Percentiles rank a stretch among this genome's conserved stretches.
These are phyloP conservation scores for Oophaga pumilio DNA, from an alignment of 2,113 vertebrate species.

Conservation along the genomic window DNA sequence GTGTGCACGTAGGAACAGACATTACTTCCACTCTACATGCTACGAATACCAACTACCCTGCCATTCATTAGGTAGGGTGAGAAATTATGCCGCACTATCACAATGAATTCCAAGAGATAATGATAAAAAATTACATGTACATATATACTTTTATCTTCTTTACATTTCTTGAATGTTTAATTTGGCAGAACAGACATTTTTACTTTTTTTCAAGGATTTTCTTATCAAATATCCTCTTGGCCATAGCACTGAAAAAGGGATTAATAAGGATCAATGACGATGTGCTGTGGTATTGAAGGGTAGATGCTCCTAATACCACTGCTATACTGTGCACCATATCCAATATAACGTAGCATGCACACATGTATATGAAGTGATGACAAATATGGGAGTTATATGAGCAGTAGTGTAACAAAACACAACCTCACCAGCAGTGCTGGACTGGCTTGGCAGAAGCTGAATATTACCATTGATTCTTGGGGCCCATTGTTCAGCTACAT, in stretches of 20 bases:
- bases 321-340: no score
- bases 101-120: neutral
- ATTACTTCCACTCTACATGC: slow-evolving; percentile 3
- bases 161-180: neutral
- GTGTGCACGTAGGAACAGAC: slow-evolving; percentile 7
- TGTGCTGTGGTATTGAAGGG: neutral
- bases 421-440: no score
- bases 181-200: neutral
- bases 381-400: no score
- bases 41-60: slow-evolving; percentile 10
- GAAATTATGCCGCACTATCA: neutral
- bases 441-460: no score
- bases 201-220: neutral
- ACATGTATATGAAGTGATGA: no score
- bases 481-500: no score
- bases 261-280: neutral
- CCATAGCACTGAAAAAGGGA: neutral
- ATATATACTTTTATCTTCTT: neutral
- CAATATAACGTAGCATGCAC: no score
- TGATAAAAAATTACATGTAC: no score
- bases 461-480: no score
- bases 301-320: no score
- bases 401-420: no score
- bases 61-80: neutral
- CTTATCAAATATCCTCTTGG: neutral